Evolutionary conservation across 2,888 invertebrate species (phyloP).

Genomic region (Branchellion lobata): DNA sequence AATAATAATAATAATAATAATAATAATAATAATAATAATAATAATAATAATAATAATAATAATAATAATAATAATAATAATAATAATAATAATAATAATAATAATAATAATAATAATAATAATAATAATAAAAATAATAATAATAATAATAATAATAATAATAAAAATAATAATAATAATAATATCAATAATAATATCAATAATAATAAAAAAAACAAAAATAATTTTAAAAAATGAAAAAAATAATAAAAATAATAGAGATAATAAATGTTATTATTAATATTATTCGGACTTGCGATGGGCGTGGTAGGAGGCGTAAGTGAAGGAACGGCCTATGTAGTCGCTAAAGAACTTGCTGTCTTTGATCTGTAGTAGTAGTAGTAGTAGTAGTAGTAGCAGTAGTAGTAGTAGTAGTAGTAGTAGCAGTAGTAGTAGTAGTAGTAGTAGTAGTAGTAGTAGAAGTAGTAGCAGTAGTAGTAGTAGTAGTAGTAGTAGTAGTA

Average conservation of each 20-base stretch:
- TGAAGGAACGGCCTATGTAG: constrained; percentile 97
- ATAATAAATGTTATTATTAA: neutral
- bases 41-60: neutral
- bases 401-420: neutral
- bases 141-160: no score
- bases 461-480: no score
- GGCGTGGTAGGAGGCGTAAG: constrained; percentile 98
- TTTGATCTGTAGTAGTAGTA: neutral
- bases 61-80: no score
- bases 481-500: no score
- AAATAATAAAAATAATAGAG: neutral
- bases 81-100: no score
- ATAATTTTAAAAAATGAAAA: no score
- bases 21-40: neutral
- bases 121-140: no score
- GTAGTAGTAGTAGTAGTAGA: neutral
- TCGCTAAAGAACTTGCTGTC: constrained; percentile 96
- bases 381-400: neutral
- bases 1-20: neutral
- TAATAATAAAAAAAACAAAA: neutral
- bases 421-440: neutral
- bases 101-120: no score
- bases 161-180: no score
- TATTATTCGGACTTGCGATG: constrained; percentile 78
- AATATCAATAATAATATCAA: no score